A percentile compares a stretch with the other conserved stretches of the same genome.
phyloP scores from a whole-genome alignment of 2,888 invertebrate species.

The Drosophila nigricruria region DNA sequence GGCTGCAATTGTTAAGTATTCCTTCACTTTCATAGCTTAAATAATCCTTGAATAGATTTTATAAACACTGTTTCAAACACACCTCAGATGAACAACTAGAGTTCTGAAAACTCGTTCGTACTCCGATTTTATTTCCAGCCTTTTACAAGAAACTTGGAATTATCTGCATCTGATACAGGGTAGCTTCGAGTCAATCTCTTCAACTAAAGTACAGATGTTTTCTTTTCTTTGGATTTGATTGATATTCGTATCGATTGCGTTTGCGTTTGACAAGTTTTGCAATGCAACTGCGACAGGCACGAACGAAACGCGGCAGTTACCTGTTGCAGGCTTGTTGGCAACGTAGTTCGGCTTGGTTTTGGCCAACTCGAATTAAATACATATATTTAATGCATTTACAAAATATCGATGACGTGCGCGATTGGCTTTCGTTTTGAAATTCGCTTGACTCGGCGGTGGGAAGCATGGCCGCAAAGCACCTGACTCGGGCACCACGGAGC shows the following conservation, averaged over 20 bases:
- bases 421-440: conserved; percentile 65
- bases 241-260: conserved; percentile 83
- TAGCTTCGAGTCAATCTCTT: neutral
- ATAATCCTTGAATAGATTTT: too few species aligned
- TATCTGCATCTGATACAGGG: neutral
- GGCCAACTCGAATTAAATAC: conserved; percentile 79
- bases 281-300: conserved; percentile 57
- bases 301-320: conserved; percentile 41
- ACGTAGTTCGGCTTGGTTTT: conserved; percentile 43
- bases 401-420: conserved; percentile 79
- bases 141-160: too few species aligned
- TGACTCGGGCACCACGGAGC: conserved; percentile 45
- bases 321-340: conserved; percentile 48
- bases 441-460: conserved; percentile 53
- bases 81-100: too few species aligned
- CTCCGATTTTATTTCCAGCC: neutral
- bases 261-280: conserved; percentile 82
- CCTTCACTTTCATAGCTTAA: too few species aligned
- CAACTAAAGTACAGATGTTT: conserved; percentile 1
- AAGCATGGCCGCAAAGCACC: conserved; percentile 64
- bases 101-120: too few species aligned
- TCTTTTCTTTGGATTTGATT: conserved; percentile 71
- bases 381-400: conserved; percentile 81
- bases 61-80: too few species aligned
- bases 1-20: too few species aligned